Evolutionary conservation across 1,140 invertebrate species (phyloP).

Genomic region (Drosophila sechellia): DNA sequence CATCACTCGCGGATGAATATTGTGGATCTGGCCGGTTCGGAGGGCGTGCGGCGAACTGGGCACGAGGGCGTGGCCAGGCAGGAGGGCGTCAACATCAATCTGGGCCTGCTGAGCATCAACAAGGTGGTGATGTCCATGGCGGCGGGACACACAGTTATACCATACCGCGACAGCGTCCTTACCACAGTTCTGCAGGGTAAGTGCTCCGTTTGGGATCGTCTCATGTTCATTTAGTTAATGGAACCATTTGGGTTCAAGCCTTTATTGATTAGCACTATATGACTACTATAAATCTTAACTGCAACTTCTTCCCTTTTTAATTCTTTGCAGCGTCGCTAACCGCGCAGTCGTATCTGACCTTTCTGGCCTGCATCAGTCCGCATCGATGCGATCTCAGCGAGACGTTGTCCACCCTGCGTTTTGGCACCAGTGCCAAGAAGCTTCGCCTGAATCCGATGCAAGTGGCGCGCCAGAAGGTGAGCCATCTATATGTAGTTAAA

Average conservation of each 20-base stretch:
- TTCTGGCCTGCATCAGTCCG: conserved; percentile 8
- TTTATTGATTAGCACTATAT: too few relatives aligned
- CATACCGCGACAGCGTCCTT: conserved; percentile 5
- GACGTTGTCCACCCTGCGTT: conserved; percentile 2
- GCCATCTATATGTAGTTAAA: conserved; percentile 51
- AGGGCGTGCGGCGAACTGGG: background rate
- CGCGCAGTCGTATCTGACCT: background rate
- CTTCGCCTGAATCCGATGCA: conserved; percentile 4
- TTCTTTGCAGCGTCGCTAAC: background rate
- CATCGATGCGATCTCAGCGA: conserved; percentile 10
- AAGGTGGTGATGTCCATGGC: conserved; percentile 10
- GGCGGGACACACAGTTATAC: background rate
- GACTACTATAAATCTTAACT: background rate
- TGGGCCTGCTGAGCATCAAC: conserved; percentile 3
- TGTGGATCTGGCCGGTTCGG: conserved; percentile 1
- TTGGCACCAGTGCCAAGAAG: conserved; percentile 5
- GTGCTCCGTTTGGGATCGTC: background rate
- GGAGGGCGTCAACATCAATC: conserved; percentile 12
- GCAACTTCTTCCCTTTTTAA: background rate
- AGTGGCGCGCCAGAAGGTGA: conserved; percentile 27
- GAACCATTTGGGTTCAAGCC: background rate
- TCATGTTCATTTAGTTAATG: background rate
- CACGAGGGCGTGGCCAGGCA: conserved; percentile 4
- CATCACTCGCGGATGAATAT: background rate
- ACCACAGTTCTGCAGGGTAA: conserved; percentile 1